phyloP scores from a whole-genome alignment of 2,797 vertebrate genomes.

The Prionace glauca region DNA sequence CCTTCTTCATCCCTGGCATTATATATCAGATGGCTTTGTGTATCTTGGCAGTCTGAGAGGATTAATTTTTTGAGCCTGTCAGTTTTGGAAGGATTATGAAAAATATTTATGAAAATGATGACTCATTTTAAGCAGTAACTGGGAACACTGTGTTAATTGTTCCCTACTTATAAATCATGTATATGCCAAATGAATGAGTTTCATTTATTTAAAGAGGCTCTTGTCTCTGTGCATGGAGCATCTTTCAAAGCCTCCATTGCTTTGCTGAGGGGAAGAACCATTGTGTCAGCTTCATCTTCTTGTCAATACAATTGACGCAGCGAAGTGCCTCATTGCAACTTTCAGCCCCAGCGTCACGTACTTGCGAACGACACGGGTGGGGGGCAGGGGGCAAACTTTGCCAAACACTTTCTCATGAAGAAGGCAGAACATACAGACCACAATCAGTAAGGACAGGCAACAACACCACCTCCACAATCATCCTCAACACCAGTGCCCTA shows the following conservation, averaged over 20 bases:
- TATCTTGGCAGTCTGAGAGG: not conserved
- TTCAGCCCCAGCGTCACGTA: not conserved
- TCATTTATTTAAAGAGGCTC: slow-evolving; percentile 7
- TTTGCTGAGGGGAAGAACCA: not conserved
- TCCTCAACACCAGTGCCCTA: too few species aligned
- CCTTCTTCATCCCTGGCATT: not conserved
- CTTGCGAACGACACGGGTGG: not conserved
- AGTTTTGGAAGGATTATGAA: slow-evolving; percentile 6
- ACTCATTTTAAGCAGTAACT: not conserved
- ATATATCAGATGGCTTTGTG: not conserved
- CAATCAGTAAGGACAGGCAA: too few species aligned
- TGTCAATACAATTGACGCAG: not conserved
- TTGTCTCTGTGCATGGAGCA: not conserved
- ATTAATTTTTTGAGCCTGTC: slow-evolving; percentile 3
- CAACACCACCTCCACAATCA: too few species aligned
- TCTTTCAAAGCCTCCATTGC: not conserved
- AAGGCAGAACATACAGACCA: too few species aligned
- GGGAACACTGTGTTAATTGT: slow-evolving; percentile 6
- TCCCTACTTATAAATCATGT: not conserved
- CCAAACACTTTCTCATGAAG: not conserved
- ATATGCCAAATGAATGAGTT: not conserved
- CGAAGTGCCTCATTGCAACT: not conserved
- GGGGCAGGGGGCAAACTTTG: not conserved
- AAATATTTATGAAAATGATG: slow-evolving; percentile 16
- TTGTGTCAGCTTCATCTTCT: not conserved